These are phyloP conservation scores for Nannoperca australis DNA, from an alignment of 2,797 vertebrate genomes.

Conservation along the genomic window DNA sequence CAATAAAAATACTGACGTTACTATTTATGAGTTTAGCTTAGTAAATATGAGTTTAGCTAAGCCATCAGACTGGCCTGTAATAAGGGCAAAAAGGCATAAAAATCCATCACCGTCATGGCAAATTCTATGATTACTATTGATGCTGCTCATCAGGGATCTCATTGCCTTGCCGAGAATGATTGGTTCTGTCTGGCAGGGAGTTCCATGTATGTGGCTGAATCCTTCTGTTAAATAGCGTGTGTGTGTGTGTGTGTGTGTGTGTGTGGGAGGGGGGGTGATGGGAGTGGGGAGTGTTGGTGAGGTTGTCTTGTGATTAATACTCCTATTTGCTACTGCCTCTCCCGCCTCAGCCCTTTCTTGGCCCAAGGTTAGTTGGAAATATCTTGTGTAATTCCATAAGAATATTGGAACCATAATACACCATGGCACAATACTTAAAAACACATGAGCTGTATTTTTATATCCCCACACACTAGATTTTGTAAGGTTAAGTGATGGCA, in stretches of 20 bases:
- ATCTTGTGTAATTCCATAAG: constrained; percentile 50
- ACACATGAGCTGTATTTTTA: constrained; percentile 33
- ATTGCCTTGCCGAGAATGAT: constrained; percentile 73
- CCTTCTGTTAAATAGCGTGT: constrained; percentile 44
- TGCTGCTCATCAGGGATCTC: constrained; percentile 81
- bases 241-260: constrained; percentile 41
- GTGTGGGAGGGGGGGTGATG: constrained; percentile 41
- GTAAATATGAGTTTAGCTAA: constrained; percentile 63
- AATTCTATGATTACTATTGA: constrained; percentile 83
- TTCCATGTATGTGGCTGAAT: constrained; percentile 67
- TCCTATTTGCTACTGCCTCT: constrained; percentile 68
- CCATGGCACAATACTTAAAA: constrained; percentile 21
- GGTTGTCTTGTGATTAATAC: constrained; percentile 78
- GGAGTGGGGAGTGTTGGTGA: constrained; percentile 53
- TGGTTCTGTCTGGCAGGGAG: constrained; percentile 76
- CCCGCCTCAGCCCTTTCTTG: constrained; percentile 52
- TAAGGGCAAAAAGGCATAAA: constrained; percentile 80
- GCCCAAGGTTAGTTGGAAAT: constrained; percentile 77
- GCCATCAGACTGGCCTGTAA: constrained; percentile 67
- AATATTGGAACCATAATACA: constrained; percentile 57
- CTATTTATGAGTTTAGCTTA: constrained; percentile 34
- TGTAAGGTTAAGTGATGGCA: constrained; percentile 32
- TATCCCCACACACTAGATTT: constrained; percentile 21
- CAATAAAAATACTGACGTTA: constrained; percentile 12
- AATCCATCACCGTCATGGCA: constrained; percentile 78